Evolutionary conservation across 2,113 vertebrate species (phyloP).

Genomic region (Sinocyclocheilus grahami): DNA sequence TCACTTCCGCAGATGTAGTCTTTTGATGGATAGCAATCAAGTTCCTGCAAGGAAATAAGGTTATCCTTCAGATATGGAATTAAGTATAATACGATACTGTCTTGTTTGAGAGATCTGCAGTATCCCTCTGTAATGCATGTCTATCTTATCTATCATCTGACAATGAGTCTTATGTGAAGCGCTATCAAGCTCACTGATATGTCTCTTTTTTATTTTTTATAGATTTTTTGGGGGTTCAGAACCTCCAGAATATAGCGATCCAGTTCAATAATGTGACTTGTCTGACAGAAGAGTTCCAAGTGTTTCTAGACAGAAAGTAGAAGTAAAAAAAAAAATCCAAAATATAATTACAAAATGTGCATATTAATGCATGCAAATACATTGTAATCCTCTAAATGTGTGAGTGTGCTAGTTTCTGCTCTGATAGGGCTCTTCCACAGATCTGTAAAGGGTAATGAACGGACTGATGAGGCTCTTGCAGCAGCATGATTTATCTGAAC

Average conservation of each 20-base stretch:
- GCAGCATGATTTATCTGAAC: not conserved
- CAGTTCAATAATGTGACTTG: not conserved
- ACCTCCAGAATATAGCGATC: not conserved
- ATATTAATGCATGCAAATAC: not conserved
- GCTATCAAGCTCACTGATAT: not conserved
- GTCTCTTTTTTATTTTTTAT: not conserved
- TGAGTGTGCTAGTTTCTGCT: not conserved
- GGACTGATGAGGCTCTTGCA: not conserved
- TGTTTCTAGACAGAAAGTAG: not conserved
- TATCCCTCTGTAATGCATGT: not conserved
- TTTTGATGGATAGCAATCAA: not conserved
- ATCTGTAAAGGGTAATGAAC: not conserved
- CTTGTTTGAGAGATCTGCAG: not conserved
- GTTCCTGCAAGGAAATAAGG: constrained; percentile 32
- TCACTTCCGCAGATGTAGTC: constrained; percentile 29
- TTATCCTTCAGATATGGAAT: not conserved
- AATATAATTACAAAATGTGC: not conserved
- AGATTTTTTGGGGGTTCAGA: not conserved
- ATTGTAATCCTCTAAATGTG: not conserved
- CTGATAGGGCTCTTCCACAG: not conserved
- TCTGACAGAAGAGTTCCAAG: not conserved
- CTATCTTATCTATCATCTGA: not conserved
- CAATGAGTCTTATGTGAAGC: not conserved
- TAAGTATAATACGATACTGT: not conserved
- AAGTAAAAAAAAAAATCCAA: not conserved